A percentile compares a stretch with the other conserved stretches of the same genome.
phyloP scores from a whole-genome alignment of 2,888 invertebrate species.

The Hypercompe scribonia region DNA sequence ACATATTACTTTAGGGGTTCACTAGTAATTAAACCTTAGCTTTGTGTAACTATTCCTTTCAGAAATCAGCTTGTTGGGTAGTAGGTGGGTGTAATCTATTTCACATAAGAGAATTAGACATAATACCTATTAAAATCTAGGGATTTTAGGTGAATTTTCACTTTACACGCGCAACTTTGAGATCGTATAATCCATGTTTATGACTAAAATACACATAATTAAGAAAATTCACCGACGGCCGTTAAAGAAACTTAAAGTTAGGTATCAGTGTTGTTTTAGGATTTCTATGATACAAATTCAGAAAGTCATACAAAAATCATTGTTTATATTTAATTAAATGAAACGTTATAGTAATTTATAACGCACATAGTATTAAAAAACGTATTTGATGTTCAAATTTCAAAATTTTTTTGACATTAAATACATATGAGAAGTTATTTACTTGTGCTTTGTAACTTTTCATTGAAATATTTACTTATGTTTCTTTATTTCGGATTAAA shows the following conservation, averaged over 20 bases:
- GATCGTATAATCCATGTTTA: neutral
- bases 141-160: neutral
- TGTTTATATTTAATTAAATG: neutral
- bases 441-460: neutral
- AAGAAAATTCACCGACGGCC: neutral
- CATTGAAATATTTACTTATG: neutral
- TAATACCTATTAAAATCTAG: neutral
- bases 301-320: neutral
- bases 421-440: neutral
- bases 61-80: neutral
- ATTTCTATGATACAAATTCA: neutral
- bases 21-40: neutral
- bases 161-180: neutral
- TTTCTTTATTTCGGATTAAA: slow-evolving; percentile 5
- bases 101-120: neutral
- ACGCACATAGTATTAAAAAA: neutral
- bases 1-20: too few species aligned
- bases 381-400: neutral
- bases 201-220: neutral
- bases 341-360: neutral
- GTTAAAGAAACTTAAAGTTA: neutral
- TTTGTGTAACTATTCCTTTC: neutral
- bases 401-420: too few species aligned
- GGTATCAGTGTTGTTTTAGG: neutral
- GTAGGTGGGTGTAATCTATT: neutral